These are phyloP conservation scores for Montipora efflorescens DNA, from an alignment of 64 coral and sea anemone genomes.

Conservation along the genomic window DNA sequence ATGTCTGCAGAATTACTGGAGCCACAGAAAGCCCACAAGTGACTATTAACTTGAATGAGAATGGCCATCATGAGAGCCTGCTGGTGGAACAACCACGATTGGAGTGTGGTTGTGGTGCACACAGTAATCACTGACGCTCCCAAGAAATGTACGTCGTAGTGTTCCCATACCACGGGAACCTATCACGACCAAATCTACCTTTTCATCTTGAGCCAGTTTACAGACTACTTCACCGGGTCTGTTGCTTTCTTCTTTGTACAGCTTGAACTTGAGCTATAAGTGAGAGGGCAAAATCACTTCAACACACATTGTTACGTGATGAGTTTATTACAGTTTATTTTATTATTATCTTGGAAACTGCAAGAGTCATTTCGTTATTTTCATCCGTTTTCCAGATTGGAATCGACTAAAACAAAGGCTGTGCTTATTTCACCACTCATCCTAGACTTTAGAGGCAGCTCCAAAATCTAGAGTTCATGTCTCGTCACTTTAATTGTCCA, in stretches of 20 bases:
- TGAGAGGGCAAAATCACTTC: background rate
- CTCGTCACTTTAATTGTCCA: no score
- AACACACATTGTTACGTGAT: background rate
- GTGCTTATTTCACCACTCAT: no score
- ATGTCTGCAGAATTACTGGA: no score
- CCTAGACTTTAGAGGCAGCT: no score
- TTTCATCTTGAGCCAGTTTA: constrained; percentile 68
- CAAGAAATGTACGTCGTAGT: constrained; percentile 78
- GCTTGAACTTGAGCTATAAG: constrained; percentile 75
- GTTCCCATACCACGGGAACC: constrained; percentile 76
- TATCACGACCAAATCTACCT: constrained; percentile 56
- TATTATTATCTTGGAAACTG: no score
- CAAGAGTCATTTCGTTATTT: no score
- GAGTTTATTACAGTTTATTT: no score
- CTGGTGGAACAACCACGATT: constrained; percentile 61
- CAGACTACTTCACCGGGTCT: constrained; percentile 80
- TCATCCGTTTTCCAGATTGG: no score
- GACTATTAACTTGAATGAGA: background rate
- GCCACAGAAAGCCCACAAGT: background rate
- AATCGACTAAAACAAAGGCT: no score
- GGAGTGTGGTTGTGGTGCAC: constrained; percentile 77
- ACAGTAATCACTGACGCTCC: constrained; percentile 81
- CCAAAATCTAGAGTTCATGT: no score
- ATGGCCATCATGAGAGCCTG: constrained; percentile 14
- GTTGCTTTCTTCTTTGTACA: constrained; percentile 77